Conservation (phyloP, 2,113 vertebrate genomes). For the Rhodinocichla rosea region DNA sequence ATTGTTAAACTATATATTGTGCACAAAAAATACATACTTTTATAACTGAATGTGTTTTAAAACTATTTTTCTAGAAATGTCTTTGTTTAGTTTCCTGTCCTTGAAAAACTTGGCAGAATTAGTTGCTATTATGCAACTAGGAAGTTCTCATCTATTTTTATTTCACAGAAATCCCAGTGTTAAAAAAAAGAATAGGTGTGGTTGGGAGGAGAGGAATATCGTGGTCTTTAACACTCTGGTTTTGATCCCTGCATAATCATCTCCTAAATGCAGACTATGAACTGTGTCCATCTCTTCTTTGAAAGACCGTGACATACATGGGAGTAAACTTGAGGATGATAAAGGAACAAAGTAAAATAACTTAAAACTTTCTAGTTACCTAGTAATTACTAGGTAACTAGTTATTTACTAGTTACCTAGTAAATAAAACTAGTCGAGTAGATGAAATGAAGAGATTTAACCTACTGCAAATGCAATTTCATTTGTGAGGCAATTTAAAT, state of each 20-base stretch:
- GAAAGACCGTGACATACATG: neutral
- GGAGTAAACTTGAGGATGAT: neutral
- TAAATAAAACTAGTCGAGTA: neutral
- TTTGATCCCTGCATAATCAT: neutral
- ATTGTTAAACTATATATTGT: conserved; percentile 52
- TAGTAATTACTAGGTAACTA: too few species aligned
- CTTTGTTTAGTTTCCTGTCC: neutral
- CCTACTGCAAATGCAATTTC: neutral
- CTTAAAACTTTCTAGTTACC: neutral
- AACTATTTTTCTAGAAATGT: neutral
- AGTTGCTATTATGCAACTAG: neutral
- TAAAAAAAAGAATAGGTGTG: neutral
- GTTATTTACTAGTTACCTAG: neutral
- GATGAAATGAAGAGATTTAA: neutral
- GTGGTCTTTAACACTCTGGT: neutral
- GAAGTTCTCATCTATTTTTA: conserved; percentile 38
- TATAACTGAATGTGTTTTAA: conserved; percentile 4
- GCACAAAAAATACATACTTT: conserved; percentile 52
- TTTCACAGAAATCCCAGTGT: neutral
- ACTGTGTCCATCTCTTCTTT: neutral
- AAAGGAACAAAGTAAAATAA: neutral
- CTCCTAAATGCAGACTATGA: neutral
- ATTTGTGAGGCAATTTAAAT: neutral
- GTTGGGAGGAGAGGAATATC: neutral
- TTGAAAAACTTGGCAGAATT: conserved; percentile 47